Base-by-base conservation (phyloP, 1,140 invertebrate species). In the Chionoecetes opilio region DNA sequence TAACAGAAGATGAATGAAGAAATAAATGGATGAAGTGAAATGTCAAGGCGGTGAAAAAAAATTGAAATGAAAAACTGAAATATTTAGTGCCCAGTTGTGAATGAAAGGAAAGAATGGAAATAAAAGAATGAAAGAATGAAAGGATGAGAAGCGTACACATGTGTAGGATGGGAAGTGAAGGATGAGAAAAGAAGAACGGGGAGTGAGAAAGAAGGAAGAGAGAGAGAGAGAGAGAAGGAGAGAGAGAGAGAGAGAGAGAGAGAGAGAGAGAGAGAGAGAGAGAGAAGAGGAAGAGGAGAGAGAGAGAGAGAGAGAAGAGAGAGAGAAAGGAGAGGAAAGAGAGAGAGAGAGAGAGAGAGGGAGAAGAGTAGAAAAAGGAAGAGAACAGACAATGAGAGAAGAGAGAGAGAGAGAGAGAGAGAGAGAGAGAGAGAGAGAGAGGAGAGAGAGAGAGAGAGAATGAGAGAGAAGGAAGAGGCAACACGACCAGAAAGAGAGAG, bases 261-360 rank as follows among this genome's bases (percentile, higher is more conserved):
- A 37, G 41, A 37, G 29, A 41, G n/a, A 29, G n/a, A 31, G 88
- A 41, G 9, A n/a, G n/a, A 38, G n/a, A n/a, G 35, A 14, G 41
- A 29, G 88, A 46, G 38, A n/a, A 90, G n/a, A 37, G 41, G 88
- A 37, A 90, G 29, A 37, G 41, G n/a, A 29, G 41, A 11, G 88
- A 90, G 14, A n/a, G 26, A n/a, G 38, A 46, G 31, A 8, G 63
- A 46, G 31, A 9, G 89, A 5, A 91, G 46, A 29, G 8, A 31
- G 3, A 91, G 1, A 29, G n/a, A 31, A 41, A 53, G 17, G 46
- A 91, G 6, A 17, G n/a, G 41, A 5, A 53, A 29, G n/a, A 0
- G 32, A n/a, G 34, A 46, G 53, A 91, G 8, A n/a, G 75, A 11
- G 31, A 91, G 41, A 6, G 75, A 63, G 38, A 75, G 26, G 53